A percentile compares a stretch with the other conserved stretches of the same genome.
These are phyloP conservation scores for Heteronetta atricapilla DNA, from an alignment of 2,113 vertebrate genomes.

Conservation along the genomic window DNA sequence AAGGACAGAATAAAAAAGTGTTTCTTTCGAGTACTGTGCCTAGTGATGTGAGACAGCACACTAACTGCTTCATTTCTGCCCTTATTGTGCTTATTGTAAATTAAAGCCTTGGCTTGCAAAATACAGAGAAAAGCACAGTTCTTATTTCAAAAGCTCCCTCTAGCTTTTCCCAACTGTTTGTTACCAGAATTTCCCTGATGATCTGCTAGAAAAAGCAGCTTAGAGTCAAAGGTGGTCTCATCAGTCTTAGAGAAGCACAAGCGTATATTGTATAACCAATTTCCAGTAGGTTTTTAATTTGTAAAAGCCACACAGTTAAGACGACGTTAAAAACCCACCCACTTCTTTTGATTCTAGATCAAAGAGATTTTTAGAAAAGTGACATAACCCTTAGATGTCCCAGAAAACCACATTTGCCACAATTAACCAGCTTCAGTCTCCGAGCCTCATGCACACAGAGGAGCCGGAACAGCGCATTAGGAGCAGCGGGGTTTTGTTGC, in stretches of 20 bases:
- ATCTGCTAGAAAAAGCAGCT: slow-evolving; percentile 56
- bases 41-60: slow-evolving; percentile 24
- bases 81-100: slow-evolving; percentile 6
- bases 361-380: slow-evolving; percentile 71
- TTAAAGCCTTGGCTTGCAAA: slow-evolving; percentile 36
- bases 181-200: slow-evolving; percentile 48
- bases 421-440: slow-evolving; percentile 63
- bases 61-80: slow-evolving; percentile 10
- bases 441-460: slow-evolving; percentile 2
- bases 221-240: slow-evolving; percentile 72
- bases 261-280: slow-evolving; percentile 57
- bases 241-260: slow-evolving; percentile 64
- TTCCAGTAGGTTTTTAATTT: slow-evolving; percentile 72
- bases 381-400: slow-evolving; percentile 71
- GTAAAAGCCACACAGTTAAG: slow-evolving; percentile 70
- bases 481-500: background rate
- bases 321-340: slow-evolving; percentile 52
- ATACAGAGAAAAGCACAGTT: slow-evolving; percentile 31
- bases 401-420: slow-evolving; percentile 73
- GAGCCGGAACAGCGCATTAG: background rate
- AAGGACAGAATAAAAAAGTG: slow-evolving; percentile 10
- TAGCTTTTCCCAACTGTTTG: slow-evolving; percentile 56
- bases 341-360: slow-evolving; percentile 73
- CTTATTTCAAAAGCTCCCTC: slow-evolving; percentile 67
- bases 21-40: background rate